Evolutionary conservation across 2,888 invertebrate genomes (phyloP).

Genomic region (Dryococelus australis): DNA sequence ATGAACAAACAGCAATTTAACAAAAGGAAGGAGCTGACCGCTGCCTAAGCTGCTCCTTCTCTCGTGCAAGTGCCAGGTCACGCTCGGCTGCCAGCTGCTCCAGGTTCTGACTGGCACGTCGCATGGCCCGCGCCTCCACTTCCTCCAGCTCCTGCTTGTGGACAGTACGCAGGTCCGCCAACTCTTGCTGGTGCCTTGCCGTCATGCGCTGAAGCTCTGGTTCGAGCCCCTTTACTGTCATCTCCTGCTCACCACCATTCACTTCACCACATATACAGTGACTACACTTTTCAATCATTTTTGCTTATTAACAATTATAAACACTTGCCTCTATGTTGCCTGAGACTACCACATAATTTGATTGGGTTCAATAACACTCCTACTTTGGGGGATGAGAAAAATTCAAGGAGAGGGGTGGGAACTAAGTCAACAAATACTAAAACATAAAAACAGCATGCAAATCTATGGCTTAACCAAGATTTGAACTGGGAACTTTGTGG

Average conservation of each 20-base stretch:
- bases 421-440: too few species aligned
- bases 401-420: too few species aligned
- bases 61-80: slow-evolving; percentile 68
- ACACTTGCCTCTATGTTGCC: too few species aligned
- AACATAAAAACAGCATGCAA: too few species aligned
- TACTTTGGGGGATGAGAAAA: too few species aligned
- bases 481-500: too few species aligned
- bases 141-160: slow-evolving; percentile 74
- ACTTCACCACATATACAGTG: background rate
- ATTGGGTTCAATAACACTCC: too few species aligned
- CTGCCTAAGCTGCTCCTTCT: slow-evolving; percentile 66
- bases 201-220: slow-evolving; percentile 83
- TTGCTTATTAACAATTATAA: too few species aligned
- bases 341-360: too few species aligned
- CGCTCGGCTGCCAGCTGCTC: slow-evolving; percentile 68
- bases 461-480: too few species aligned
- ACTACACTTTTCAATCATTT: background rate
- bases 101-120: slow-evolving; percentile 68
- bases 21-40: background rate
- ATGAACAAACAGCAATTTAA: too few species aligned
- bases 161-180: slow-evolving; percentile 71
- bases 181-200: slow-evolving; percentile 71
- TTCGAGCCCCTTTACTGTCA: slow-evolving; percentile 88
- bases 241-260: slow-evolving; percentile 73
- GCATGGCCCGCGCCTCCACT: slow-evolving; percentile 66